Conservation (phyloP, 2,797 vertebrate genomes). For the Periparus ater region DNA sequence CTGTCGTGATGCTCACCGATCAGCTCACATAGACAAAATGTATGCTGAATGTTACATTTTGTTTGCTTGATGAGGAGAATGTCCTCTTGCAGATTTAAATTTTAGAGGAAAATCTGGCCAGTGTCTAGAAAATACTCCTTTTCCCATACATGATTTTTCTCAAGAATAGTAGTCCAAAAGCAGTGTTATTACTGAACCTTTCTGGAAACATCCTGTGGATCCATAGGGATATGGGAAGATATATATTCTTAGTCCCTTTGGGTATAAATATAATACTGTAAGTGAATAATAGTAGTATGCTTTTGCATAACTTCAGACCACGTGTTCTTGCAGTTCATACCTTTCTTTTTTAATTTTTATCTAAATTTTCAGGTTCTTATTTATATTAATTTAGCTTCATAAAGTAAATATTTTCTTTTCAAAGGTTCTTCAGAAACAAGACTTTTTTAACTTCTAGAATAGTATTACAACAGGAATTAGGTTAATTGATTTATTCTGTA, state of each 20-base stretch:
- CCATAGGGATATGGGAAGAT: neutral
- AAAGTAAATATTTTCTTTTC: neutral
- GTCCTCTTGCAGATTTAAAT: neutral
- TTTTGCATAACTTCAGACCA: neutral
- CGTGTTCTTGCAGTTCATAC: neutral
- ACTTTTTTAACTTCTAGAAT: neutral
- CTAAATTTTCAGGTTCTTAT: neutral
- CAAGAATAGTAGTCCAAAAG: neutral
- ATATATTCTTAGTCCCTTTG: neutral
- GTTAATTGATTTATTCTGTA: neutral
- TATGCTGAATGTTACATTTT: neutral
- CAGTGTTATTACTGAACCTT: neutral
- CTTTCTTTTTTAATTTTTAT: neutral
- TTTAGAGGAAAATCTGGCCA: neutral
- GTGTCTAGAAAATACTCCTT: neutral
- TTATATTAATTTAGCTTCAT: neutral
- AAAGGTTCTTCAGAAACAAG: neutral
- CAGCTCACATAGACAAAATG: neutral
- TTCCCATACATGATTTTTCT: neutral
- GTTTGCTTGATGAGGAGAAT: neutral
- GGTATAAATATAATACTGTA: neutral
- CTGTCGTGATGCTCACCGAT: neutral
- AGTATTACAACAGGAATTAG: neutral
- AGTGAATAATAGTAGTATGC: neutral
- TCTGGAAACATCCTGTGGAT: neutral